phyloP scores from a whole-genome alignment of 2,888 invertebrate species.

The Theodoxus fluviatilis region DNA sequence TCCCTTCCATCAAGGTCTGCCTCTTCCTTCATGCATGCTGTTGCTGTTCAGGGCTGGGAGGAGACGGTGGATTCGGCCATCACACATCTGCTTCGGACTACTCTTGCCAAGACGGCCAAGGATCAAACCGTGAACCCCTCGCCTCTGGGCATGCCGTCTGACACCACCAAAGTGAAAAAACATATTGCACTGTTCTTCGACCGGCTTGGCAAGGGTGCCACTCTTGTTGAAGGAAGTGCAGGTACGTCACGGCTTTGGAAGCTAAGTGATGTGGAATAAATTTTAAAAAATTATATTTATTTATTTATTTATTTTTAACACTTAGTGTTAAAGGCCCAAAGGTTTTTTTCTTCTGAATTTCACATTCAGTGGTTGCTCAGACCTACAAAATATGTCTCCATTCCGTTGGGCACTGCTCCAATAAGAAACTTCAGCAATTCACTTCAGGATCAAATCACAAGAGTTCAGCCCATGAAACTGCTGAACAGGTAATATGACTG shows the following conservation, averaged over 20 bases:
- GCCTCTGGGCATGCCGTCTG: constrained; percentile 58
- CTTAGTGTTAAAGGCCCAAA: too few species aligned
- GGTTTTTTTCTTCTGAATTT: too few species aligned
- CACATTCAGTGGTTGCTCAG: too few species aligned
- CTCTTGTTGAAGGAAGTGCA: constrained; percentile 50
- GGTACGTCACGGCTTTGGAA: constrained; percentile 33
- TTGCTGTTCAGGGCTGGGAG: constrained; percentile 87
- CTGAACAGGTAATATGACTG: too few species aligned
- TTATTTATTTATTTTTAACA: too few species aligned
- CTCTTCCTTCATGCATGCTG: too few species aligned
- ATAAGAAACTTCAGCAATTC: too few species aligned
- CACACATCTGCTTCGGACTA: constrained; percentile 73
- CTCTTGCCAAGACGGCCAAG: constrained; percentile 72
- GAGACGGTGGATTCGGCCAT: constrained; percentile 76
- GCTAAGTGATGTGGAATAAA: not conserved
- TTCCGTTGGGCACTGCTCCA: too few species aligned
- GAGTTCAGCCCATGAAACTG: too few species aligned
- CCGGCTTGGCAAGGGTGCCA: constrained; percentile 63
- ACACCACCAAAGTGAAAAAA: constrained; percentile 66
- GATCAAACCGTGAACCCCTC: constrained; percentile 61
- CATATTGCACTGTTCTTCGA: constrained; percentile 65
- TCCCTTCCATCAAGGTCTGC: not conserved
- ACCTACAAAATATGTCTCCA: too few species aligned
- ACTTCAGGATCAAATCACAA: too few species aligned
- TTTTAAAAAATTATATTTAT: too few species aligned